Percentiles rank a stretch among this genome's conserved stretches.
These are phyloP conservation scores for Ptilonorhynchus violaceus DNA, from an alignment of 2,113 vertebrate species.

Conservation along the genomic window DNA sequence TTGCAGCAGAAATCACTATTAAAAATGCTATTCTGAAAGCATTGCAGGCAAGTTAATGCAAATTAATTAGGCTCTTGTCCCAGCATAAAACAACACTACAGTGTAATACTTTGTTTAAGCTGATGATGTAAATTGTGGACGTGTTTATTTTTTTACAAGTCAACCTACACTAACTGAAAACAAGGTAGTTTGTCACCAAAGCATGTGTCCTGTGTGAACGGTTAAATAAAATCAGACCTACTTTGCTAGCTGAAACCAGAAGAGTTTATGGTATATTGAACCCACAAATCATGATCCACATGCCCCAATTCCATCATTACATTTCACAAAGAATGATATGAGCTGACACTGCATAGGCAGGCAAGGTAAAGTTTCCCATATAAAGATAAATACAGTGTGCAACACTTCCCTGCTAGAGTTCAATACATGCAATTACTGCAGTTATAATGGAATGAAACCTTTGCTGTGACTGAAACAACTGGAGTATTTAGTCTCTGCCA, in stretches of 20 bases:
- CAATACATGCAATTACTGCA: constrained; percentile 25
- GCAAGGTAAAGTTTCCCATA: constrained; percentile 27
- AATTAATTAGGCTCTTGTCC: neutral
- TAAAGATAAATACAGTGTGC: constrained; percentile 39
- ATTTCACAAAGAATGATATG: neutral
- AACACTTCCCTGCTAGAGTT: constrained; percentile 19
- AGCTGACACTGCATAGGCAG: neutral
- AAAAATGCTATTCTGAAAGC: neutral
- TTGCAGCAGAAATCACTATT: neutral
- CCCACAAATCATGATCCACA: constrained; percentile 39
- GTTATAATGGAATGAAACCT: constrained; percentile 17
- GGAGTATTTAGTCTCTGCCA: neutral
- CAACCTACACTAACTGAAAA: neutral
- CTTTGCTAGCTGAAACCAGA: neutral
- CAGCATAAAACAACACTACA: neutral
- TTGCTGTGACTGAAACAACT: constrained; percentile 4
- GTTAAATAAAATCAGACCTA: constrained; percentile 6
- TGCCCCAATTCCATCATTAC: neutral
- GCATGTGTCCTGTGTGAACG: neutral
- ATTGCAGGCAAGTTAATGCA: neutral
- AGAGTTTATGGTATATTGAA: constrained; percentile 5
- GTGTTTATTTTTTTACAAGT: neutral
- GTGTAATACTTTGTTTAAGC: neutral
- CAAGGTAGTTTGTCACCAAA: neutral
- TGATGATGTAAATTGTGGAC: neutral